Evolutionary conservation across 2,888 invertebrate genomes (phyloP).

Genomic region (Lasioglossum morio): DNA sequence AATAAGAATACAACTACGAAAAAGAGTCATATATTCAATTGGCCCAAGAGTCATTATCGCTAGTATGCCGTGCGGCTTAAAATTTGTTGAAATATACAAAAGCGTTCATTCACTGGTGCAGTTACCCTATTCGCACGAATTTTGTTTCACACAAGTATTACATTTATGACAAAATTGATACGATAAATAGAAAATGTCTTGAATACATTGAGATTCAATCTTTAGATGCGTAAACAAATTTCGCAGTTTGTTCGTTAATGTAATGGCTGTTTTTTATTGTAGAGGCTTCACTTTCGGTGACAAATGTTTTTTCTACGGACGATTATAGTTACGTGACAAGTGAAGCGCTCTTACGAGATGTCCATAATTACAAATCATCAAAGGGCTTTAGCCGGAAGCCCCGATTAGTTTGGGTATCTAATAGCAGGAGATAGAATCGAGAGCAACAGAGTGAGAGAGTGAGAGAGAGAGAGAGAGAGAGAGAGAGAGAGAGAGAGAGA

Average conservation of each 20-base stretch:
- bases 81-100: too few species aligned
- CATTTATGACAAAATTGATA: too few species aligned
- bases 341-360: constrained; percentile 65
- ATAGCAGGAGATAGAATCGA: constrained; percentile 60
- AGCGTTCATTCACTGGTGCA: too few species aligned
- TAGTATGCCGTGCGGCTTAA: too few species aligned
- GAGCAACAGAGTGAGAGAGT: constrained; percentile 38
- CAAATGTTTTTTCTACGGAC: neutral
- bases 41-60: too few species aligned
- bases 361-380: constrained; percentile 71
- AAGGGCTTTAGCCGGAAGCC: constrained; percentile 69
- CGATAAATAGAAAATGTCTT: too few species aligned
- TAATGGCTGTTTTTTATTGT: neutral
- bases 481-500: constrained; percentile 48
- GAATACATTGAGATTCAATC: too few species aligned
- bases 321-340: constrained; percentile 21
- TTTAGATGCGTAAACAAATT: too few species aligned
- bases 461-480: constrained; percentile 34
- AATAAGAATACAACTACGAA: too few species aligned
- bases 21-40: too few species aligned
- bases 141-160: too few species aligned
- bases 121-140: too few species aligned
- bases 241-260: neutral
- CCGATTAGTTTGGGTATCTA: constrained; percentile 71
- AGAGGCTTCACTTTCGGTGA: neutral